Conservation (phyloP, 2,797 vertebrate genomes). For the Pseudochromis fuscus region DNA sequence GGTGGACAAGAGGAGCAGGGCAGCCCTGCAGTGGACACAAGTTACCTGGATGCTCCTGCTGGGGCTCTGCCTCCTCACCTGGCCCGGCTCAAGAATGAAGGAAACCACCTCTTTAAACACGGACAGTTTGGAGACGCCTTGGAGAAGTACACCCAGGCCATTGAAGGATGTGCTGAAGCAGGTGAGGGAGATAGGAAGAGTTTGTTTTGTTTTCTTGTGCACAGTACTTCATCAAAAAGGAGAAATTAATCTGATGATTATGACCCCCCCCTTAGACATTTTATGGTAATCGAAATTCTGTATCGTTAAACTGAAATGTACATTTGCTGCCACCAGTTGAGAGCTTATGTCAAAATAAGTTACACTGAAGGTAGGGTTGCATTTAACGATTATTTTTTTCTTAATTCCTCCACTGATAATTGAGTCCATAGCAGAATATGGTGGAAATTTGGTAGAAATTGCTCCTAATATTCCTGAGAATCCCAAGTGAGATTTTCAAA, state of each 20-base stretch:
- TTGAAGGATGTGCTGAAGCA: conserved; percentile 84
- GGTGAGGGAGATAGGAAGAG: conserved; percentile 75
- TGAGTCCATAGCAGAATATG: neutral
- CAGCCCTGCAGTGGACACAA: conserved; percentile 68
- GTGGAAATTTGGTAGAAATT: neutral
- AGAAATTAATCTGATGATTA: neutral
- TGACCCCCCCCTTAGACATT: neutral
- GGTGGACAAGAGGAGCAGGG: conserved; percentile 39
- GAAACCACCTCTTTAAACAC: conserved; percentile 92
- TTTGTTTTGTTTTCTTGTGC: neutral
- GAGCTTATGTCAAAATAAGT: neutral
- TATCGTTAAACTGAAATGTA: no score
- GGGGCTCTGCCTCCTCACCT: conserved; percentile 85
- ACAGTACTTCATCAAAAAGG: neutral
- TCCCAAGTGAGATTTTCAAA: neutral
- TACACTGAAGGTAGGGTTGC: neutral
- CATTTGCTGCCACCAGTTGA: neutral
- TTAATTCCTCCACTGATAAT: neutral
- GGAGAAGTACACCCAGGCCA: conserved; percentile 89
- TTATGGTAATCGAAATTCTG: no score
- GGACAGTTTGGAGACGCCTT: conserved; percentile 94
- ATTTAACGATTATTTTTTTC: neutral
- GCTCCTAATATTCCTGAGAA: neutral
- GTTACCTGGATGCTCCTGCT: conserved; percentile 84
- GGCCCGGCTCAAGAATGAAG: conserved; percentile 89